These are phyloP conservation scores for Rhaphigaster nebulosa DNA, from an alignment of 2,888 invertebrate species.

Conservation along the genomic window DNA sequence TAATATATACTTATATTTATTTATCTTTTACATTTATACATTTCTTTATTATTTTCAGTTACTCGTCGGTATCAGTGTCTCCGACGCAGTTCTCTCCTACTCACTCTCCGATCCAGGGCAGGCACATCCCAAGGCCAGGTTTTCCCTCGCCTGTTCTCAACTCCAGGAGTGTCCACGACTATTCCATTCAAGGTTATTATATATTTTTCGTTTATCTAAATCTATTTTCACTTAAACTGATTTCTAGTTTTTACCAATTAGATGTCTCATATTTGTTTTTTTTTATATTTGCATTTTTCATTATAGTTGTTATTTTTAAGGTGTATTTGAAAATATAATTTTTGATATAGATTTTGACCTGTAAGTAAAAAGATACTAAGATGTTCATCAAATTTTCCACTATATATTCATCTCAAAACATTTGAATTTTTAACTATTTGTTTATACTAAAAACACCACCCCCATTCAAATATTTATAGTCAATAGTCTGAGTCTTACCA, in stretches of 20 bases:
- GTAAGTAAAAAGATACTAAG: too few relatives aligned
- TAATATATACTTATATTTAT: not conserved
- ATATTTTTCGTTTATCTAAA: not conserved
- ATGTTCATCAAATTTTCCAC: too few relatives aligned
- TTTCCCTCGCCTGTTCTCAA: conserved; percentile 67
- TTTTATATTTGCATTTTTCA: not conserved
- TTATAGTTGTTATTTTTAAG: too few relatives aligned
- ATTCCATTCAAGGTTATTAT: conserved; percentile 64
- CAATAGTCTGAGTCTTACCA: too few relatives aligned
- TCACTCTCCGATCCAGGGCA: conserved; percentile 85
- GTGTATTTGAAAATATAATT: too few relatives aligned
- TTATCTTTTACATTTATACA: not conserved
- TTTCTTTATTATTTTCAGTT: conserved; percentile 70
- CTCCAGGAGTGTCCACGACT: conserved; percentile 64
- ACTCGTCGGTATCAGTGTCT: conserved; percentile 72
- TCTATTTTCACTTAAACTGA: not conserved
- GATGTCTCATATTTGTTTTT: not conserved
- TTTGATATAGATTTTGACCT: too few relatives aligned
- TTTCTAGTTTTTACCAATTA: too few relatives aligned
- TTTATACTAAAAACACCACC: too few relatives aligned
- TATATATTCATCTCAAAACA: too few relatives aligned
- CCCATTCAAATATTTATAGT: too few relatives aligned
- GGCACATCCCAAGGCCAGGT: conserved; percentile 67
- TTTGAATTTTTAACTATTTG: too few relatives aligned
- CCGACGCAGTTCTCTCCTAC: conserved; percentile 81